Conservation (phyloP, 2,113 vertebrate genomes). For the Leptocoma aspasia region DNA sequence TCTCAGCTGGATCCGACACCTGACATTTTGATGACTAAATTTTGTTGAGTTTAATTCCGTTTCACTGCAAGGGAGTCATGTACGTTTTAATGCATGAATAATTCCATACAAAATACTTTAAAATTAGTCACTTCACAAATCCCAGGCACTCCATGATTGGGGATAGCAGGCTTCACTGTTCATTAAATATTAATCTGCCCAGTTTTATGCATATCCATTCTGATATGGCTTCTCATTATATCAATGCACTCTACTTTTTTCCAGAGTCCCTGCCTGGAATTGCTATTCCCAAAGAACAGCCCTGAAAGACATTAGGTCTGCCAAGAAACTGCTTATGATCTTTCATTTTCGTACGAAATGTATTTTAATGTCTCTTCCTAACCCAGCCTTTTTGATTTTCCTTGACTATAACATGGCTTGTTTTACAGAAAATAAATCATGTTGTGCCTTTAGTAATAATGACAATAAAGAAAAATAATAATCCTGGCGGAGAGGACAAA, state of each 20-base stretch:
- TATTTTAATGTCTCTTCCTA: not conserved
- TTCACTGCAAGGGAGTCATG: not conserved
- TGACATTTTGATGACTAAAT: not conserved
- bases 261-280: conserved; percentile 13
- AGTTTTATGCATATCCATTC: conserved; percentile 9
- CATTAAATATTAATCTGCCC: conserved; percentile 50
- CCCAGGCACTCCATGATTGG: conserved; percentile 38
- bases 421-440: conserved; percentile 13
- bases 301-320: not conserved
- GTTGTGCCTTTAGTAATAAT: not conserved
- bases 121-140: conserved; percentile 54
- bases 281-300: conserved; percentile 28
- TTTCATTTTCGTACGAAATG: conserved; percentile 21
- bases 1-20: not conserved
- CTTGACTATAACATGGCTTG: not conserved
- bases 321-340: not conserved
- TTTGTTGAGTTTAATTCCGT: not conserved
- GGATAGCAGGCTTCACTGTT: conserved; percentile 19
- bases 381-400: not conserved
- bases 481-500: not conserved
- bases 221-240: not conserved
- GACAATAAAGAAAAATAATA: not conserved
- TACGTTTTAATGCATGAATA: conserved; percentile 23
- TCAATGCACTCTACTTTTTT: not conserved
- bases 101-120: conserved; percentile 29